Base-by-base conservation (phyloP, 1,140 invertebrate genomes). In the Dysdera silvatica region DNA sequence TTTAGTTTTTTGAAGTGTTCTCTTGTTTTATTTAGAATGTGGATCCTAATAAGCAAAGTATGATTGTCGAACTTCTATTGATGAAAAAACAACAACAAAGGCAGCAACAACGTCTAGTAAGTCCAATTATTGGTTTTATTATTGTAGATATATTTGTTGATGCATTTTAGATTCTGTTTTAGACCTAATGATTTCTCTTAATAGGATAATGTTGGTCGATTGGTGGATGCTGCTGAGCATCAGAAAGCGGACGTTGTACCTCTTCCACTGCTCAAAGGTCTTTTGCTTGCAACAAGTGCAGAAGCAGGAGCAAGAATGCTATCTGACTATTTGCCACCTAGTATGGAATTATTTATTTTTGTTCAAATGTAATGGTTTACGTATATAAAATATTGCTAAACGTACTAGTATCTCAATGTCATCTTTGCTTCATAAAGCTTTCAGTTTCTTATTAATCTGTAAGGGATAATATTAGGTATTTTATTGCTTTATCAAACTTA, bases 1-100 rank as follows among this genome's bases (percentile, higher is more conserved):
- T 26, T 40, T 57, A n/a, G 32, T 24, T 62, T 33, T 23, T 1
- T 59, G 12, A 18, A 33, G 3, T n/a, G 0, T 59, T 3, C 6
- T 58, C n/a, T n/a, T n/a, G n/a, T 53, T 41, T 12, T 55, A 65
- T 62, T 37, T 31, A 72, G 31, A 70, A 74, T n/a, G 73, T 78
- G 10, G 71, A 75, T 66, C 72, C 74, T 2, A 72, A 75, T 62
- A 78, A 78, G 48, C 78, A 79, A 66, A 74, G 73, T 45, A 72
- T 77, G 28, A 74, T 78, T 31, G 74, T 77, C 16, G 76, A 77
- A 64, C 67, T 78, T 33, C 64, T 77, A 32, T 67, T 76, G 8
- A 73, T 79, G 73, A 78, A 77, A 67, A 77, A 78, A 68, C 75
- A 76, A 41, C 75, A 78, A 62, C 71, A 72, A 1, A 53, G 76